Evolutionary conservation across 1,140 invertebrate species (phyloP), one percentile per base, ranked within the genome.

Genomic region (Apis florea): DNA sequence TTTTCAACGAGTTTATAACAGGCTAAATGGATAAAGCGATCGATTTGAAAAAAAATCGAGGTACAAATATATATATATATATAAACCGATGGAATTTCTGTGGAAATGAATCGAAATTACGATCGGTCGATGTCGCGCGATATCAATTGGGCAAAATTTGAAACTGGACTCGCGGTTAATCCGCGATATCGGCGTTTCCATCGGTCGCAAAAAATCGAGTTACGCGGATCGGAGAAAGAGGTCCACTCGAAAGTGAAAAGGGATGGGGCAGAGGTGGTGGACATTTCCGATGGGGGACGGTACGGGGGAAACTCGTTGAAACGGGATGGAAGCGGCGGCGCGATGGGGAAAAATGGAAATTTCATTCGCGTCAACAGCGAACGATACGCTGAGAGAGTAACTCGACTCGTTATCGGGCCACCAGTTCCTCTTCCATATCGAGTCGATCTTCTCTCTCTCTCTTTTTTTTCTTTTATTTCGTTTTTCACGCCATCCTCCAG

Each of bases 291-390:
- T n/a, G n/a, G 24, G 21, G n/a, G 31, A 9, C 11, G 40, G 10
- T 54, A 9, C 11, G 40, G 10, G 47, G 53, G 1, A 69, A 56
- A 53, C n/a, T 24, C 19, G 59, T 26, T 8, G 24, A 17, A 31
- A 31, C n/a, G 17, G 49, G 15, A n/a, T 54, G 73, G 84, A 78
- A 71, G 66, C 56, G 76, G 51, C 21, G 74, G 15, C 56, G 13
- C 40, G 54, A 82, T 81, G 83, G 83, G 82, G 85, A 89, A 90
- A 90, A 88, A 70, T 90, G 90, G 85, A 90, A 91, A 90, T 91
- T 90, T 90, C 85, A 87, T 89, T 89, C 87, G 85, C 79, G 88
- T 87, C 54, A 61, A 79, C 77, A 47, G 47, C 56, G 69, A 54
- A 10, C 73, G 53, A 71, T 58, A 53, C 70, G 53, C 31, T 24